Conservation (phyloP, 2,888 invertebrate genomes). For the Alviniconcha strummeri region DNA sequence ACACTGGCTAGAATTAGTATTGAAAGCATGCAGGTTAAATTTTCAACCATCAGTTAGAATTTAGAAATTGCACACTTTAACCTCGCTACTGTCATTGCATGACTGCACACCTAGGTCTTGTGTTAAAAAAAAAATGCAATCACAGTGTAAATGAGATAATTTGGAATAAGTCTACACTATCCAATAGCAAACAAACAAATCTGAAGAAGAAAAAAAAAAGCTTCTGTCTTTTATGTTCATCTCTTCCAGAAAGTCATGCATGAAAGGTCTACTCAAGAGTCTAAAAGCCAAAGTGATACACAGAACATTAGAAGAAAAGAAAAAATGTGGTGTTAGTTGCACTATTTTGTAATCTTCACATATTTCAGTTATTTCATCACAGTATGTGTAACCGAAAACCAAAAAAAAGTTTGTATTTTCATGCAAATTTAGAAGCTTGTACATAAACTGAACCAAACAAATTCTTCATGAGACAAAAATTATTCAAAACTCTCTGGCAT, state of each 20-base stretch:
- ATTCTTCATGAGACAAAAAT: background rate
- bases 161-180: too few relatives aligned
- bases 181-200: too few relatives aligned
- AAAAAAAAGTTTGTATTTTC: background rate
- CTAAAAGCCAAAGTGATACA: background rate
- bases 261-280: background rate
- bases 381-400: background rate
- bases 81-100: too few relatives aligned
- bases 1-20: background rate
- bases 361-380: conserved; percentile 17
- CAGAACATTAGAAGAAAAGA: too few relatives aligned
- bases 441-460: background rate
- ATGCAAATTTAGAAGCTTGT: background rate
- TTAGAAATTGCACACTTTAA: background rate
- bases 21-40: background rate
- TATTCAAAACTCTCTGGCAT: background rate
- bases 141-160: too few relatives aligned
- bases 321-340: conserved; percentile 3
- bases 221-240: background rate
- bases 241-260: background rate
- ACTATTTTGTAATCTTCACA: conserved; percentile 22
- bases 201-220: background rate
- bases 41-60: background rate
- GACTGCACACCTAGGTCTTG: too few relatives aligned
- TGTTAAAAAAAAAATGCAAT: too few relatives aligned